A percentile compares a stretch with the other conserved stretches of the same genome.
Evolutionary conservation across 1,140 invertebrate species (phyloP).

Genomic region (Archivesica marissinica): DNA sequence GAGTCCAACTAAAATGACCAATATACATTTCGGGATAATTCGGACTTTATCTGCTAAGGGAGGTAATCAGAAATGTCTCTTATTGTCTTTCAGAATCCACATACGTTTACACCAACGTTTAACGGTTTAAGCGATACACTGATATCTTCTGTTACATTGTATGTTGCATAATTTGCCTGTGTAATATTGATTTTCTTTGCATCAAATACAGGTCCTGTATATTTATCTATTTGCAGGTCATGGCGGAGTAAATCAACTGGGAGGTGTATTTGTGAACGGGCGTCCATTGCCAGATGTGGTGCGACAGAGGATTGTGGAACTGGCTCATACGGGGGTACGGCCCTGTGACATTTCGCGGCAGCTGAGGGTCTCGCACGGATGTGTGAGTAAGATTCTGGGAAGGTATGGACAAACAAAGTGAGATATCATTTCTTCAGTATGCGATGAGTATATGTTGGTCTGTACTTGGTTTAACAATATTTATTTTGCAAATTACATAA

Average conservation of each 20-base stretch:
- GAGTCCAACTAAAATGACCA: too few relatives aligned
- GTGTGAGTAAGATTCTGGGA: constrained; percentile 94
- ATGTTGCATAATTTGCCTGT: too few relatives aligned
- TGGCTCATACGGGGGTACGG: constrained; percentile 95
- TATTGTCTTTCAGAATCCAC: too few relatives aligned
- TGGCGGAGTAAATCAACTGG: constrained; percentile 97
- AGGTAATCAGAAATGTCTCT: too few relatives aligned
- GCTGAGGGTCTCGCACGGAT: constrained; percentile 96
- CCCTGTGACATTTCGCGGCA: constrained; percentile 98
- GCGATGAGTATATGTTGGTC: neutral
- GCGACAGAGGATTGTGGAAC: constrained; percentile 96
- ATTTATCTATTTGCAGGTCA: constrained; percentile 76
- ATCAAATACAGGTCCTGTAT: too few relatives aligned
- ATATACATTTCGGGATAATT: too few relatives aligned
- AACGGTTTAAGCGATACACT: too few relatives aligned
- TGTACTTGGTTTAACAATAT: too few relatives aligned
- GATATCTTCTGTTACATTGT: too few relatives aligned
- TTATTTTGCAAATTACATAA: neutral
- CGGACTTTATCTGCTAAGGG: too few relatives aligned
- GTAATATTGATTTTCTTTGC: too few relatives aligned
- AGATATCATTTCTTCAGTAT: constrained; percentile 36
- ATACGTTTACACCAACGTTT: too few relatives aligned
- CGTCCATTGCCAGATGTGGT: constrained; percentile 97
- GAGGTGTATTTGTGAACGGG: constrained; percentile 98
- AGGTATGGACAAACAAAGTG: constrained; percentile 72